Evolutionary conservation across 1,140 invertebrate genomes (phyloP), one percentile per base, ranked within the genome.

Genomic region (Ostrea denselamellosa): DNA sequence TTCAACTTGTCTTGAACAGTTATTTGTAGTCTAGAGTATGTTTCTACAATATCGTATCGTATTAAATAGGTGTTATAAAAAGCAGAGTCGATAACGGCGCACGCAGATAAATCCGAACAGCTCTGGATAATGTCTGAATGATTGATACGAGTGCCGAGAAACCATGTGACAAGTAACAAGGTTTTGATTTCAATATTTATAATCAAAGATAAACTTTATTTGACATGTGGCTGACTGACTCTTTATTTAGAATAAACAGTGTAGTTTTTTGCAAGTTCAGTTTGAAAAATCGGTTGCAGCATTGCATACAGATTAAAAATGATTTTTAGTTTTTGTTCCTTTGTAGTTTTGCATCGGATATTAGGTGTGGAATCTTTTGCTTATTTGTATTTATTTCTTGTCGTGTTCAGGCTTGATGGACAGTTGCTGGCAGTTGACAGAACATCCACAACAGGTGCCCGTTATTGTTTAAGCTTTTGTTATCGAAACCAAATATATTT

Each of bases 371-470:
- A n/a, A 62, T 62, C n/a, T 19, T 62, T 62, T 7, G 56, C 17
- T 62, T 17, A n/a, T 62, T 62, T 62, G 14, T 62, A n/a, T 62
- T n/a, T 62, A 62, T 19, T 62, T 44, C 34, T 44, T 62, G 56
- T 62, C 56, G 56, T 62, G 34, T 44, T 44, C 0, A 34, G 25
- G 34, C 34, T 77, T 77, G 68, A 77, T 77, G 25, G 68, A 77
- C 68, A 77, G 28, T 44, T 51, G n/a, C 19, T 88, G 87, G 65
- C 87, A 88, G 87, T 85, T 88, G 87, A 88, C 87, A 85, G 87
- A 88, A 85, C 56, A 44, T 51, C 34, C 25, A 44, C 83, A 71
- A 85, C 87, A 88, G 87, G 87, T 88, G 87, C 84, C 53, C 51
- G 65, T 68, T 51, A 83, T 83, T 52, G 54, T 52, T 51, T 58